Evolutionary conservation across 2,888 invertebrate species (phyloP).

Genomic region (Diadegma fenestrale): DNA sequence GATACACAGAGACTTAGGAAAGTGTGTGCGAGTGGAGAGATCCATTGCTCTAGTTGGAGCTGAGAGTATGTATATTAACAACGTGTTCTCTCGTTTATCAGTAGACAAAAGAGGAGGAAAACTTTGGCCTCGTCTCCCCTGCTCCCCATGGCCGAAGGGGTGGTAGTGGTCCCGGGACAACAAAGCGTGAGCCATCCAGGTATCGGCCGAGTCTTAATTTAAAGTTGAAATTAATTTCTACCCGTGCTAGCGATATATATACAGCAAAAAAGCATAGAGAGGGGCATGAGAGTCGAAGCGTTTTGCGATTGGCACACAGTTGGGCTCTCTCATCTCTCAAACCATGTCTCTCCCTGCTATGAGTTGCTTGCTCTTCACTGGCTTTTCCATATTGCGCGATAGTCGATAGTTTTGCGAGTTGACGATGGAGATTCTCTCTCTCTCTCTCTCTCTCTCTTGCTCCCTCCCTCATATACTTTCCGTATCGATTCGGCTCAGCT

Average conservation of each 20-base stretch:
- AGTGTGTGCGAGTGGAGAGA: conserved; percentile 32
- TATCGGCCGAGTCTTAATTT: conserved; percentile 84
- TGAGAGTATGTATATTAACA: conserved; percentile 68
- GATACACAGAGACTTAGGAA: background rate
- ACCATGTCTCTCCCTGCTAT: conserved; percentile 55
- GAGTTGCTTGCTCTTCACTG: conserved; percentile 52
- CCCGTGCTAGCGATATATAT: conserved; percentile 66
- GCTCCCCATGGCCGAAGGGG: conserved; percentile 25
- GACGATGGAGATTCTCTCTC: conserved; percentile 46
- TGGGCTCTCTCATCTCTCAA: conserved; percentile 67
- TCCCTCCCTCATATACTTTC: background rate
- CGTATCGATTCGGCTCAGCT: conserved; percentile 65
- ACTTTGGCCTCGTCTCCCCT: conserved; percentile 73
- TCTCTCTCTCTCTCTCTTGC: conserved; percentile 36
- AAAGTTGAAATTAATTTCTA: conserved; percentile 85
- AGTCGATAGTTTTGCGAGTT: conserved; percentile 68
- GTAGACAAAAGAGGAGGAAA: conserved; percentile 83
- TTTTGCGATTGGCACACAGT: conserved; percentile 73
- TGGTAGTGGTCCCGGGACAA: conserved; percentile 75
- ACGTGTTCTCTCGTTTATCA: conserved; percentile 77
- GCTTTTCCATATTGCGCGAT: conserved; percentile 68
- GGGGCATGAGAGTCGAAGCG: conserved; percentile 47
- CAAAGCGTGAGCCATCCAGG: conserved; percentile 82
- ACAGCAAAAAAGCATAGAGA: background rate
- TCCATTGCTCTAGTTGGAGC: conserved; percentile 54